Conservation (phyloP, 2,113 vertebrate species). For the Girardinichthys multiradiatus region DNA sequence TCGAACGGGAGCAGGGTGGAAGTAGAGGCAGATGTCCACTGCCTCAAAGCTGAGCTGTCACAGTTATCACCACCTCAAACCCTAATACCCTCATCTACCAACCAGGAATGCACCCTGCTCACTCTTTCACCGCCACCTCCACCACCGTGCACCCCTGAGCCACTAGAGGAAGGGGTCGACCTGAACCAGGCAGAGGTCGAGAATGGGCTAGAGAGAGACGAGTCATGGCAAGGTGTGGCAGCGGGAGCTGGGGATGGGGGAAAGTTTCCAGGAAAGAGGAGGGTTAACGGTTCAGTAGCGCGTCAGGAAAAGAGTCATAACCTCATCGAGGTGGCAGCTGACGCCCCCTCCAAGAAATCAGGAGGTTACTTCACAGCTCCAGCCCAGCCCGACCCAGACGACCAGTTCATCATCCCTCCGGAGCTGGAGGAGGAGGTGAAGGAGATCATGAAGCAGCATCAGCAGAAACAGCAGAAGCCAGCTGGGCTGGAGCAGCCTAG, state of each 20-base stretch:
- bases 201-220: slow-evolving; percentile 74
- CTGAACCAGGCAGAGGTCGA: slow-evolving; percentile 77
- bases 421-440: slow-evolving; percentile 98
- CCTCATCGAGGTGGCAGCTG: slow-evolving; percentile 91
- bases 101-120: slow-evolving; percentile 46
- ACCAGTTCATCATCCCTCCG: slow-evolving; percentile 97
- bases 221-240: slow-evolving; percentile 50
- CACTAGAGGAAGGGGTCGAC: slow-evolving; percentile 83
- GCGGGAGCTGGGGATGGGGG: slow-evolving; percentile 54
- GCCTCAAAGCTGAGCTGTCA: slow-evolving; percentile 70
- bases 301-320: slow-evolving; percentile 94
- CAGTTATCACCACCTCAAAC: slow-evolving; percentile 35
- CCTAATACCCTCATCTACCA: slow-evolving; percentile 45
- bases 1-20: slow-evolving; percentile 95
- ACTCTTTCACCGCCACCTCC: slow-evolving; percentile 70
- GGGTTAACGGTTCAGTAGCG: slow-evolving; percentile 91
- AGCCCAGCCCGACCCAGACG: slow-evolving; percentile 93
- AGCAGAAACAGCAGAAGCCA: slow-evolving; percentile 88
- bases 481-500: slow-evolving; percentile 83
- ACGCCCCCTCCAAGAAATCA: slow-evolving; percentile 88
- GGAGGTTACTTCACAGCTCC: slow-evolving; percentile 97
- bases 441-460: slow-evolving; percentile 98
- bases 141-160: slow-evolving; percentile 80
- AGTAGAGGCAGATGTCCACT: slow-evolving; percentile 95
- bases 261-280: slow-evolving; percentile 82